Conservation (phyloP, 2,888 invertebrate genomes). For the Steinernema hermaphroditum region DNA sequence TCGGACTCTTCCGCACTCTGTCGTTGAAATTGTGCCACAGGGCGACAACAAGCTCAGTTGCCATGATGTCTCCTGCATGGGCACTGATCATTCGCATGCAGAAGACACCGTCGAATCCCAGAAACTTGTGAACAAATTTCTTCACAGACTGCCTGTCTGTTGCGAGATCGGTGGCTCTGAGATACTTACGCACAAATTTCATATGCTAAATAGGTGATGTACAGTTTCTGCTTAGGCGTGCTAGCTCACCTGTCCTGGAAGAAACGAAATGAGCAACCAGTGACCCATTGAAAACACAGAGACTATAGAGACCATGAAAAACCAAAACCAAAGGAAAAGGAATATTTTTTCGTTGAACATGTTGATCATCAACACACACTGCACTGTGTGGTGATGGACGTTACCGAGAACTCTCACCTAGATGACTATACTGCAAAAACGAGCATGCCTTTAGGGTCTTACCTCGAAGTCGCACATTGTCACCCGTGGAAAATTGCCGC, state of each 20-base stretch:
- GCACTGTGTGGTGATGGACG: conserved; percentile 67
- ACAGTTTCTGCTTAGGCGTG: not conserved
- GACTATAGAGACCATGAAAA: conserved; percentile 66
- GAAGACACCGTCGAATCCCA: conserved; percentile 66
- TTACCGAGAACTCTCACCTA: conserved; percentile 68
- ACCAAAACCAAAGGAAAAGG: conserved; percentile 67
- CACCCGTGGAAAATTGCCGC: conserved; percentile 67
- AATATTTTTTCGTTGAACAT: conserved; percentile 66
- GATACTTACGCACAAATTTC: conserved; percentile 66
- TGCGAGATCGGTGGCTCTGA: conserved; percentile 66
- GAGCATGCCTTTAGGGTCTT: not conserved
- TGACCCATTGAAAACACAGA: conserved; percentile 65
- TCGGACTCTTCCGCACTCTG: conserved; percentile 66
- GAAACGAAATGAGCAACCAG: conserved; percentile 65
- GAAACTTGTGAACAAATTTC: conserved; percentile 67
- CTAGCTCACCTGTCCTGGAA: conserved; percentile 64
- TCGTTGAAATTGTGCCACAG: conserved; percentile 67
- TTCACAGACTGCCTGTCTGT: conserved; percentile 67
- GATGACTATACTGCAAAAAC: not conserved
- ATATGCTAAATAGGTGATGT: conserved; percentile 58
- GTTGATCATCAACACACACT: conserved; percentile 67
- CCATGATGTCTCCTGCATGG: conserved; percentile 67
- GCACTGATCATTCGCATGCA: conserved; percentile 67
- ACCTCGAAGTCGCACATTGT: conserved; percentile 68
- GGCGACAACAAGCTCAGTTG: conserved; percentile 66